Conservation (phyloP, 2,888 invertebrate genomes). For the Villa cingulata region DNA sequence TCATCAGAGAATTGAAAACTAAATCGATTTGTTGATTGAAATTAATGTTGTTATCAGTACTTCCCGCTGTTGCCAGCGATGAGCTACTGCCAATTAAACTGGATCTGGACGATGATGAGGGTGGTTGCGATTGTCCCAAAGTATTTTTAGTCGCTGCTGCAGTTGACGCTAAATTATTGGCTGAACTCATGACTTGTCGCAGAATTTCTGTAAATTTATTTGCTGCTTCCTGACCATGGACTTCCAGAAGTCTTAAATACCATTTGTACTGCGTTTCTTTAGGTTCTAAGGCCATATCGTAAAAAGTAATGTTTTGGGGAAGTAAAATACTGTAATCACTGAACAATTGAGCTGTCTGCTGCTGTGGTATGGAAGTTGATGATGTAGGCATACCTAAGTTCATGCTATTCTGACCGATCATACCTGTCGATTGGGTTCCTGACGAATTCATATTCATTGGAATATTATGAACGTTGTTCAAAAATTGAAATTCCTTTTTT, state of each 20-base stretch:
- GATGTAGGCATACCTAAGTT: not conserved
- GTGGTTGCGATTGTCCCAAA: constrained; percentile 10
- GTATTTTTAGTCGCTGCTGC: constrained; percentile 16
- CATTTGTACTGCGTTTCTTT: constrained; percentile 41
- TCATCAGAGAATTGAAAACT: constrained; percentile 34
- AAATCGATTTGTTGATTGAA: constrained; percentile 36
- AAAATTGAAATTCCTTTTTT: constrained; percentile 42
- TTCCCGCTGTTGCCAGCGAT: not conserved
- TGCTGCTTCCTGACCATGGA: constrained; percentile 42
- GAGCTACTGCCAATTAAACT: not conserved
- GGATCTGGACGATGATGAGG: not conserved
- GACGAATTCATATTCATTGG: constrained; percentile 19
- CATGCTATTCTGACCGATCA: not conserved
- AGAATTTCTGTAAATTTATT: constrained; percentile 40
- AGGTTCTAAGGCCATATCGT: constrained; percentile 43
- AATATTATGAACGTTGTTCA: constrained; percentile 41
- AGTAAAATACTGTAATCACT: constrained; percentile 36
- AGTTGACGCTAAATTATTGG: constrained; percentile 21
- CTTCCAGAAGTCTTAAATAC: constrained; percentile 42
- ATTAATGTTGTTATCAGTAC: constrained; percentile 18
- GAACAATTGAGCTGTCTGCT: constrained; percentile 13
- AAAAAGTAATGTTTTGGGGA: constrained; percentile 43
- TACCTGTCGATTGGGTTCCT: not conserved
- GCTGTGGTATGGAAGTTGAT: constrained; percentile 16
- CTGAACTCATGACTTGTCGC: constrained; percentile 28